Base-by-base conservation (phyloP, 2,888 invertebrate species). In the Acleris sparsana region DNA sequence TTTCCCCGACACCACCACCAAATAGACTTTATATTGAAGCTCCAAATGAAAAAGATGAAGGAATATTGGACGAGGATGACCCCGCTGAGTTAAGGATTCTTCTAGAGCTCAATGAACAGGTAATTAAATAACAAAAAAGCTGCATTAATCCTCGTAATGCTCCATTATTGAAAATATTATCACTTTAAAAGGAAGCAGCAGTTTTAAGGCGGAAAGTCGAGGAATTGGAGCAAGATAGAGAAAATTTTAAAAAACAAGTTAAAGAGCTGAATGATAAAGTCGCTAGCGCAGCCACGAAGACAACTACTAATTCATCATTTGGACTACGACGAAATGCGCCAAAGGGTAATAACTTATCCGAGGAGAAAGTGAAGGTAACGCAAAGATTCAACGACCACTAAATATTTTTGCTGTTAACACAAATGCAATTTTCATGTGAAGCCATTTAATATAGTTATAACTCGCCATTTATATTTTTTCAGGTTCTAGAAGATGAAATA, bases 41-140 rank as follows among this genome's bases (percentile, higher is more conserved):
- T 53, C 84, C 92, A 53, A 93, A 94, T 71, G 96, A 95, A 77
- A 96, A 96, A 79, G 95, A 95, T 79, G 96, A 95, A 80, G 95
- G 95, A 61, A 95, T 95, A 70, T 95, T 96, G 9, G 96, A 96
- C 77, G 95, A 96, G 78, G 97, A 97, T 75, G 97, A 97, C 86
- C 95, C 96, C 16, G 95, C 96, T 20, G 97, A 98, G 84, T 87
- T 98, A 67, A 95, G 97, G 77, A 93, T 98, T 49, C 95, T 98
- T 72, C 90, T 98, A 60, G 98, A 98, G 86, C 93, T 98, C 56
- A 96, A 97, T 80, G 98, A 98, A 87, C 97, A 97, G 93, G 94
- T 94, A 84, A 11, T 29, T 53, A 4, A 62, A 17, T 39, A 51
- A 22, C 25, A 57, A 55, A n/a, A n/a, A 9, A 17, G 7, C 13